Evolutionary conservation across 2,888 invertebrate genomes (phyloP).

Genomic region (Hermodice carunculata): DNA sequence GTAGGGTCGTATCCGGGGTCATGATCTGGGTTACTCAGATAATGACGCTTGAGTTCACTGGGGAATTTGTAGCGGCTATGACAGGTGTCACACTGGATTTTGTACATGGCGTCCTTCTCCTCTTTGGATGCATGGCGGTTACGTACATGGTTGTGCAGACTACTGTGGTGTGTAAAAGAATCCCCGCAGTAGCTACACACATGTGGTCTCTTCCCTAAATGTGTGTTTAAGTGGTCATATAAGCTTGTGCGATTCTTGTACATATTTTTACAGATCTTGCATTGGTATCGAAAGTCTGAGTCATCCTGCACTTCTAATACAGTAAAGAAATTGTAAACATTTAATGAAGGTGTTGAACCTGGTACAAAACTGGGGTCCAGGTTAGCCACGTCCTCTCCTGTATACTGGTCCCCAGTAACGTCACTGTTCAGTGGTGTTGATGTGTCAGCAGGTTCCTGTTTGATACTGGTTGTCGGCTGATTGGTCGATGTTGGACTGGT

Average conservation of each 20-base stretch:
- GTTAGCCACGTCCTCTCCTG: no score
- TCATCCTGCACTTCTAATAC: no score
- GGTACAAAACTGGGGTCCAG: no score
- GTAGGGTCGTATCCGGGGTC: no score
- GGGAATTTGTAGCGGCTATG: constrained; percentile 30
- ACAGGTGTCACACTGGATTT: constrained; percentile 24
- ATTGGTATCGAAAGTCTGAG: constrained; percentile 31
- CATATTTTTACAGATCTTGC: constrained; percentile 31
- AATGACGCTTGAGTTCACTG: constrained; percentile 34
- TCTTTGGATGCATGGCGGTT: constrained; percentile 32
- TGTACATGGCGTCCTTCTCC: constrained; percentile 27
- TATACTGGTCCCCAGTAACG: no score
- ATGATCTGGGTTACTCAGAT: constrained; percentile 26
- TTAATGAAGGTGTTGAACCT: no score
- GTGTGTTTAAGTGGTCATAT: constrained; percentile 38
- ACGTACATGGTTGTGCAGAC: constrained; percentile 35
- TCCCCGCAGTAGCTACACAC: constrained; percentile 31
- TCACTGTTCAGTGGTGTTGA: no score
- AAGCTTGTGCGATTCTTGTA: constrained; percentile 33
- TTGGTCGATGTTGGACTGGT: no score
- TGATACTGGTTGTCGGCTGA: no score
- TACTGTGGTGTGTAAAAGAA: constrained; percentile 33
- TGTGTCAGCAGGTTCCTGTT: no score
- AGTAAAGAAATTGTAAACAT: no score
- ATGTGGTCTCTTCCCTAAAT: constrained; percentile 32